Percentiles rank a stretch among this genome's conserved stretches.
phyloP scores from a whole-genome alignment of 2,113 vertebrate species.

The Opisthocomus hoazin region DNA sequence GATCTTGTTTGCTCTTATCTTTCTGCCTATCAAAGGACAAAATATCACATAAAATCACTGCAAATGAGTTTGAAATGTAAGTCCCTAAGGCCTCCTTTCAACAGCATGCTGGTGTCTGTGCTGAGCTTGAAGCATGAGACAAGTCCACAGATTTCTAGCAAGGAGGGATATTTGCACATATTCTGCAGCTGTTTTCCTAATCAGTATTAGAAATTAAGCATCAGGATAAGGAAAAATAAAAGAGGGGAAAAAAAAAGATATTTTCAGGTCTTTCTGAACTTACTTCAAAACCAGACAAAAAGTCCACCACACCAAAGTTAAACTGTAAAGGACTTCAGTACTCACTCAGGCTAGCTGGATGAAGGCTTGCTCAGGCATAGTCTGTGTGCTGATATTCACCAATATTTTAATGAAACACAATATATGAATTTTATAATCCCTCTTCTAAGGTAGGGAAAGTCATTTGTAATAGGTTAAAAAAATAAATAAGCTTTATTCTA shows the following conservation, averaged over 20 bases:
- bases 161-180: neutral
- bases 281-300: neutral
- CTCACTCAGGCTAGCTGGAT: neutral
- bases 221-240: neutral
- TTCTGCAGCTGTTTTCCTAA: neutral
- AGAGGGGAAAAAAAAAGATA: neutral
- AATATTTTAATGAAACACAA: neutral
- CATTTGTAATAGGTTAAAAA: neutral
- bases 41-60: neutral
- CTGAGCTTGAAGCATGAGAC: neutral
- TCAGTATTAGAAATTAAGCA: neutral
- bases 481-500: neutral
- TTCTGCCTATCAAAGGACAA: neutral
- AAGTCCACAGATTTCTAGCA: neutral
- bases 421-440: neutral
- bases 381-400: neutral
- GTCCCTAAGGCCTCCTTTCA: neutral
- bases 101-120: neutral
- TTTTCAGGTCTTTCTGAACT: neutral
- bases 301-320: fast-evolving
- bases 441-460: neutral
- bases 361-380: neutral
- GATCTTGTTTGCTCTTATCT: neutral
- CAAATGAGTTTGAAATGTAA: neutral
- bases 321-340: neutral